phyloP scores from a whole-genome alignment of 2,888 invertebrate genomes.

The Azorinus chamasolen region DNA sequence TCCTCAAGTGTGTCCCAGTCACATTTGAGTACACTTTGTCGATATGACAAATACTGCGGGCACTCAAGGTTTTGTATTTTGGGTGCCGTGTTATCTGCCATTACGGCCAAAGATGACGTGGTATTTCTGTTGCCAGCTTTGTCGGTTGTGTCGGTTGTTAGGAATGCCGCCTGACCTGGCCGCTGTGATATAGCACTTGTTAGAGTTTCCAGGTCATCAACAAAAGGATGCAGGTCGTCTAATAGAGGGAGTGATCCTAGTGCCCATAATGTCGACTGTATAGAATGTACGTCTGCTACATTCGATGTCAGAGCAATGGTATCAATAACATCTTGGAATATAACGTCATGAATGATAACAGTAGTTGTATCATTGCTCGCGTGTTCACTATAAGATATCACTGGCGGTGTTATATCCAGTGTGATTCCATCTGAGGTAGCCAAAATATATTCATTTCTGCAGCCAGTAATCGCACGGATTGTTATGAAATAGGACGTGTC shows the following conservation, averaged over 20 bases:
- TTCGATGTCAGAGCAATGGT: slow-evolving; percentile 45
- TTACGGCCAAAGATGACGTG: slow-evolving; percentile 57
- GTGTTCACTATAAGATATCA: slow-evolving; percentile 29
- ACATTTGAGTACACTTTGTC: slow-evolving; percentile 55
- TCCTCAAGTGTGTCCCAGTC: slow-evolving; percentile 61
- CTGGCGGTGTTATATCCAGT: slow-evolving; percentile 64
- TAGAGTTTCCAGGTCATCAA: slow-evolving; percentile 32
- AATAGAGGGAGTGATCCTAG: slow-evolving; percentile 47
- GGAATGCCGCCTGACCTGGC: slow-evolving; percentile 60
- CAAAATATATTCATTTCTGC: slow-evolving; percentile 68
- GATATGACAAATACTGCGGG: slow-evolving; percentile 53
- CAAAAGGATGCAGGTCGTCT: slow-evolving; percentile 34
- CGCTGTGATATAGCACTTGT: slow-evolving; percentile 21
- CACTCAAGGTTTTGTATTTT: slow-evolving; percentile 54
- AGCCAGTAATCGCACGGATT: slow-evolving; percentile 74
- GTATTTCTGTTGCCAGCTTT: slow-evolving; percentile 61
- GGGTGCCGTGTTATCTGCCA: slow-evolving; percentile 64
- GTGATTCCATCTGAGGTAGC: slow-evolving; percentile 74
- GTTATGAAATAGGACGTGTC: slow-evolving; percentile 68
- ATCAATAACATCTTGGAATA: slow-evolving; percentile 55
- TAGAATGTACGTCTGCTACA: slow-evolving; percentile 52
- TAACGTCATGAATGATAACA: slow-evolving; percentile 20
- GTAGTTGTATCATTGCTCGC: slow-evolving; percentile 33
- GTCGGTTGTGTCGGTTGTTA: slow-evolving; percentile 60
- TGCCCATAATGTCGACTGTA: slow-evolving; percentile 28